phyloP scores from a whole-genome alignment of 2,888 invertebrate species.

The Salticus scenicus region DNA sequence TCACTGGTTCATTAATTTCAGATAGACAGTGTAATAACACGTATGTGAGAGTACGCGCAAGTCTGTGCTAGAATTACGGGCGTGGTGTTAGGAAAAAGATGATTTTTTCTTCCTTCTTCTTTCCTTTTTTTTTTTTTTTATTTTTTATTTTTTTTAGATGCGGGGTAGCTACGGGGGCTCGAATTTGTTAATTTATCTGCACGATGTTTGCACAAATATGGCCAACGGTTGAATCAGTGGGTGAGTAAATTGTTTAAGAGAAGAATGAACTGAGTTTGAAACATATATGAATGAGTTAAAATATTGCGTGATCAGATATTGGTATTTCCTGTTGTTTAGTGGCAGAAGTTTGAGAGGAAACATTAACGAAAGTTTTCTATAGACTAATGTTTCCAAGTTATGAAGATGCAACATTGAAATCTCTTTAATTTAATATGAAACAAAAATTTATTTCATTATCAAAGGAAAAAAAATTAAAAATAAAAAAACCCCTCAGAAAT shows the following conservation, averaged over 20 bases:
- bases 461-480: no score
- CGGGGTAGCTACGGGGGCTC: background rate
- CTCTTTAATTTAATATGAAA: no score
- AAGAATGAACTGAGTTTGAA: background rate
- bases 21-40: constrained; percentile 12
- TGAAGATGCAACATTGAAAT: no score
- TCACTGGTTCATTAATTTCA: constrained; percentile 10
- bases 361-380: no score
- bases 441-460: no score
- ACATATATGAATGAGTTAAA: background rate
- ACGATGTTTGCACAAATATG: background rate
- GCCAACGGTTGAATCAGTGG: constrained; percentile 1
- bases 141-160: no score
- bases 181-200: background rate
- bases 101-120: background rate
- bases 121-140: no score
- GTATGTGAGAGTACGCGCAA: background rate
- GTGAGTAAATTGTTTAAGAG: background rate
- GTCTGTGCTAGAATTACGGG: background rate
- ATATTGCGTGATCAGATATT: no score
- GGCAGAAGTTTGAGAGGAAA: no score
- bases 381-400: no score
- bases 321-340: no score
- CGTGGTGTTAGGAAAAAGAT: background rate
- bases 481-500: no score